These are phyloP conservation scores for Etheostoma perlongum DNA, from an alignment of 2,797 vertebrate species.

Conservation along the genomic window DNA sequence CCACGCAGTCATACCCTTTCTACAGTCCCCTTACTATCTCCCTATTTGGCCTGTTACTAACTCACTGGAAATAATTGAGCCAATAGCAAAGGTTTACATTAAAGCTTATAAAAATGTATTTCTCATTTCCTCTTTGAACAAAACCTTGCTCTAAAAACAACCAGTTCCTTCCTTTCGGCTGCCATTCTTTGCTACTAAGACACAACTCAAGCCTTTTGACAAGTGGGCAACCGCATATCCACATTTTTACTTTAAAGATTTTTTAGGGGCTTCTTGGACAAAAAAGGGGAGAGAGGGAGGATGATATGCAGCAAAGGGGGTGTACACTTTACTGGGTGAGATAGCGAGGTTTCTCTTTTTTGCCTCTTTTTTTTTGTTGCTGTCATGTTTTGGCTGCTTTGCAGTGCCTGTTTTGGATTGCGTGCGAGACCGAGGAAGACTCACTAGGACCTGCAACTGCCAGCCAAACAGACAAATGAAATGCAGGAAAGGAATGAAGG, in stretches of 20 bases:
- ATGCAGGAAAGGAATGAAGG: constrained; percentile 49
- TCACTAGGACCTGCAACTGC: constrained; percentile 70
- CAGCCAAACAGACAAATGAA: constrained; percentile 68
- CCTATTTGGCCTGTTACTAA: background rate
- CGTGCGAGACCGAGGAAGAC: constrained; percentile 63
- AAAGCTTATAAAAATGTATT: background rate
- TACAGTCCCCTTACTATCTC: background rate
- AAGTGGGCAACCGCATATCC: background rate
- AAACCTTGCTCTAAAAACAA: background rate
- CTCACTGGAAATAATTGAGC: background rate
- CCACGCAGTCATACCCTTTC: background rate
- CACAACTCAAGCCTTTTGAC: background rate
- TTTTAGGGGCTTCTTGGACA: too few relatives aligned
- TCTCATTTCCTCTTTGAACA: background rate
- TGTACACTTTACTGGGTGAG: too few relatives aligned
- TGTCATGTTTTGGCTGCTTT: constrained; percentile 32
- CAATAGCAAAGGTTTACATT: background rate
- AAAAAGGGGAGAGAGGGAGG: too few relatives aligned
- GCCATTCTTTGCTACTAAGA: background rate
- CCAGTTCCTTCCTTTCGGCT: background rate
- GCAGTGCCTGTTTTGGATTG: constrained; percentile 56
- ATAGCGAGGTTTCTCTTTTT: background rate
- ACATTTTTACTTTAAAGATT: background rate
- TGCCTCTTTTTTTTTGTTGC: constrained; percentile 1
- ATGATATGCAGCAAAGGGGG: too few relatives aligned